Base-by-base conservation (phyloP, 2,888 invertebrate genomes). In the Diarsia brunnea region DNA sequence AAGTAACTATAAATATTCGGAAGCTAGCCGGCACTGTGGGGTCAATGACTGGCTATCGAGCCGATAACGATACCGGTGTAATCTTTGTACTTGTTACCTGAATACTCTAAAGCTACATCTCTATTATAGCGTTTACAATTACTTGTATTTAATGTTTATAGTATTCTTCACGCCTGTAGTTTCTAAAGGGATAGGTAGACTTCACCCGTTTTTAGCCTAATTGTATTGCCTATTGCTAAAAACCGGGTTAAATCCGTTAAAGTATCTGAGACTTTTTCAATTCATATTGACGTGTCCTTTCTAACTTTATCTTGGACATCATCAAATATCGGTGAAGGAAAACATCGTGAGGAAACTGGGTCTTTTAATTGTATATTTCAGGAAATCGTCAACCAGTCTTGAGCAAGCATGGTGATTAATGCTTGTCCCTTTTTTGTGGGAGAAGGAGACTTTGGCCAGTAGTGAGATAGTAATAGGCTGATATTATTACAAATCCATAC, bases 71-170 rank as follows among this genome's bases (percentile, higher is more conserved):
- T 89, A 90, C 88, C 89, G 84, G 77, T 82, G 65, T 86, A 90
- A 91, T 91, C 88, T 89, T 68, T 90, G 91, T 91, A 89, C 90
- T 87, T 90, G 79, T 91, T 91, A 91, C 91, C 91, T 91, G 87
- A 87, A 91, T 91, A 90, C 75, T 87, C 83, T 85, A 60, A 70
- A 88, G 77, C 74, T 70, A 84, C 85, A 82, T 90, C 86, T 88
- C 74, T 53, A 69, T 49, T 69, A 82, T 71, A 65, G 73, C 12
- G 21, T 47, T 67, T 55, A 58, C 38, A 65, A 78, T 78, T 51
- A 45, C 63, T 61, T n/a, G 11, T 31, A 55, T 65, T 24, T 21
- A 38, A 53, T 63, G 10, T 51, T n/a, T 38, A 45, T 43, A 19
- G 12, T 24, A 10, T 10, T 4, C 24, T 38, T 8, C 12, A 12